phyloP scores from a whole-genome alignment of 2,113 vertebrate species.

The Gavia stellata region DNA sequence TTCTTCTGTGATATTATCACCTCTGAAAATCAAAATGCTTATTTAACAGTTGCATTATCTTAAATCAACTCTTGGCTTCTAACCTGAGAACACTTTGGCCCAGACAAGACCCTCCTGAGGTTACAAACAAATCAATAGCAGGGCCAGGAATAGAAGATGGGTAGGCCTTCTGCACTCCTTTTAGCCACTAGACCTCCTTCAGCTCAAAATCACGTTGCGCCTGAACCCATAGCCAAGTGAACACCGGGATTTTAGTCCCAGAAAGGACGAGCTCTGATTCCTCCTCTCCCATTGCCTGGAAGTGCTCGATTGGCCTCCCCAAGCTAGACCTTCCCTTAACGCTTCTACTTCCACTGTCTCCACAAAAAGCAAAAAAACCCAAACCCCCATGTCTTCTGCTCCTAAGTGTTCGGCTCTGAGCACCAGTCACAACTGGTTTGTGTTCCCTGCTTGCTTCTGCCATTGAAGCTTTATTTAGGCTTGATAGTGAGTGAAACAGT shows the following conservation, averaged over 20 bases:
- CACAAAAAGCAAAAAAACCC: not conserved
- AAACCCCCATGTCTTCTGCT: not conserved
- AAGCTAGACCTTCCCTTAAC: not conserved
- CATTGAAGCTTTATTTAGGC: conserved; percentile 39
- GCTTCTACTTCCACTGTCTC: not conserved
- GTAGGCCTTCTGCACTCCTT: not conserved
- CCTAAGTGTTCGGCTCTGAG: not conserved
- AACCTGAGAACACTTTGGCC: not conserved
- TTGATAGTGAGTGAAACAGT: conserved; percentile 59
- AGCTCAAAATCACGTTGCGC: not conserved
- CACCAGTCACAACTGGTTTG: conserved; percentile 50
- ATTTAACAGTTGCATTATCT: conserved; percentile 4
- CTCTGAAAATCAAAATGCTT: conserved; percentile 5
- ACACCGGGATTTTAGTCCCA: not conserved
- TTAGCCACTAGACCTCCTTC: not conserved
- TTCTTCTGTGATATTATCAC: not conserved
- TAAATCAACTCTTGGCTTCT: conserved; percentile 9
- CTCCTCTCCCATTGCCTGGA: not conserved
- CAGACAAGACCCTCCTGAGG: not conserved
- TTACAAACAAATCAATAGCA: conserved; percentile 1
- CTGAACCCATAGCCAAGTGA: not conserved
- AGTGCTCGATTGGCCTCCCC: not conserved
- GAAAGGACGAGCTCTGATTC: not conserved
- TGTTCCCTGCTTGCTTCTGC: conserved; percentile 44
- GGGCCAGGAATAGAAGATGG: not conserved